Evolutionary conservation across 2,888 invertebrate species (phyloP), one percentile per base, ranked within the genome.

Genomic region (Amblyteles armatorius): DNA sequence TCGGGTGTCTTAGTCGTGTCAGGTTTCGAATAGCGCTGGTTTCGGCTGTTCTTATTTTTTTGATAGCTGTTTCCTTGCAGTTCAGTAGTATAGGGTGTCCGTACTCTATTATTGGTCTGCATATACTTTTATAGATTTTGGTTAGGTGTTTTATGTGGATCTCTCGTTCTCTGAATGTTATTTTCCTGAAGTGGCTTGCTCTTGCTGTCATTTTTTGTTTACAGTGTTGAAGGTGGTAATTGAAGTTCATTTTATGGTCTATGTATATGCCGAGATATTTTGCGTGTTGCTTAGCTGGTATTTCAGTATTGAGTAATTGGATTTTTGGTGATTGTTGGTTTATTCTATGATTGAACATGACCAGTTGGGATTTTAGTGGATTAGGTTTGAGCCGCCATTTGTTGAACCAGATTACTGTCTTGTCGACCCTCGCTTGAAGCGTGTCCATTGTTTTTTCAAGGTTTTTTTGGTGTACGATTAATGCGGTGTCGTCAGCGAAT

Each of bases 331-430:
- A 26, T 26, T 26, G 26, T 26, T 26, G 26, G 26, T 26, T 26
- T 26, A 26, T 26, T 26, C 26, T 26, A 26, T 26, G 26, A 44
- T 26, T 26, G 26, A 26, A 26, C 2, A 26, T 26, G 26, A 26
- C 26, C 26, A 84, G 33, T 78, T 87, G 74, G 69, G 82, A 68
- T 83, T 87, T 68, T 48, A 48, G 44, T 11, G 48, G 68, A 5
- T 68, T 68, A 2, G 67, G 67, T 67, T 67, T 67, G 19, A 67
- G 67, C 40, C 48, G n/a, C 22, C 26, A 68, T 26, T 50, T 50
- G 26, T 50, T 48, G 48, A 68, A 48, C 68, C 68, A 68, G 48
- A 16, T 48, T 44, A 68, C 13, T 22, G 48, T 48, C 48, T 68
- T 68, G 11, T 48, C 22, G 6, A 44, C 48, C 4, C 16, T 16